Conservation (phyloP, 2,113 vertebrate species). For the mouse (Mus musculus) region GRCm39 chr13:84008501-84009000, state of each 20-base stretch:
- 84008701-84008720: neutral
- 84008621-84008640: neutral
- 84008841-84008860: neutral
- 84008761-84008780: neutral
- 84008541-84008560: neutral
- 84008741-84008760: neutral
- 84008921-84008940: neutral
- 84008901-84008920: neutral
- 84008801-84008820: neutral
- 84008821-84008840: neutral
- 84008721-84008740: neutral
- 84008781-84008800: neutral
- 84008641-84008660: neutral
- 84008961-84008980: neutral
- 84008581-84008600: neutral
- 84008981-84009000: neutral
- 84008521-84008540: neutral
- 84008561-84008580: neutral
- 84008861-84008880: neutral
- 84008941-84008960: neutral
- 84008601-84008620: neutral
- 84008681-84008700: neutral
- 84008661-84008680: neutral
- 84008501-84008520: neutral
- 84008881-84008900: neutral